Conservation (phyloP, 2,113 vertebrate genomes). For the Oxyruncus cristatus region DNA sequence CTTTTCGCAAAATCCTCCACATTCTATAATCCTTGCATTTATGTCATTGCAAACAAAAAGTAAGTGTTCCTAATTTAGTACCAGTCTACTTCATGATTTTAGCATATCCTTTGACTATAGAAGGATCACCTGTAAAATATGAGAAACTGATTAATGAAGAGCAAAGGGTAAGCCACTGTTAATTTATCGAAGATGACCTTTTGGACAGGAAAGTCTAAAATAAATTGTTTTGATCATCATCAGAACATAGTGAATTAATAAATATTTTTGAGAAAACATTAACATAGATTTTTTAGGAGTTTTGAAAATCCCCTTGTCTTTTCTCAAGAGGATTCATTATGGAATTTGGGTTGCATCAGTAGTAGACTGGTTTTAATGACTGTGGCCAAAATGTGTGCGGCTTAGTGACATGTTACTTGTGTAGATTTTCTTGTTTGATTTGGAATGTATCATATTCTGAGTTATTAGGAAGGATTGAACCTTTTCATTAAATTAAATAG, state of each 20-base stretch:
- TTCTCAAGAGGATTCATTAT: background rate
- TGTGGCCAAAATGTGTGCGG: background rate
- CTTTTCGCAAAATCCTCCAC: conserved; percentile 98
- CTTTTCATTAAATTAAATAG: background rate
- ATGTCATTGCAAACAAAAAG: conserved; percentile 95
- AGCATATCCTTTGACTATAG: background rate
- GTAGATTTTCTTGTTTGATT: background rate
- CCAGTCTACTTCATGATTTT: background rate
- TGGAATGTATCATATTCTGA: background rate
- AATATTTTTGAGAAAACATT: background rate
- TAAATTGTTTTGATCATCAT: background rate
- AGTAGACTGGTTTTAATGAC: background rate
- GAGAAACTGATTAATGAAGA: background rate
- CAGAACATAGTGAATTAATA: background rate
- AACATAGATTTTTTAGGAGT: background rate
- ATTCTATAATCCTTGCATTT: conserved; percentile 98
- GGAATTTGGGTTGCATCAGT: background rate
- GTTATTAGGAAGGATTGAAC: background rate
- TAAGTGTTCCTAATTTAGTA: conserved; percentile 66
- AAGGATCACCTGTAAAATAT: background rate
- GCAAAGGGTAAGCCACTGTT: background rate
- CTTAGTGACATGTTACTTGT: background rate
- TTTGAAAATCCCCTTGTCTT: background rate
- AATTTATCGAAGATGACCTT: background rate
- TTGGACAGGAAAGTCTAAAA: background rate